Evolutionary conservation across 2,888 invertebrate genomes (phyloP).

Genomic region (Ectobius pallidus): DNA sequence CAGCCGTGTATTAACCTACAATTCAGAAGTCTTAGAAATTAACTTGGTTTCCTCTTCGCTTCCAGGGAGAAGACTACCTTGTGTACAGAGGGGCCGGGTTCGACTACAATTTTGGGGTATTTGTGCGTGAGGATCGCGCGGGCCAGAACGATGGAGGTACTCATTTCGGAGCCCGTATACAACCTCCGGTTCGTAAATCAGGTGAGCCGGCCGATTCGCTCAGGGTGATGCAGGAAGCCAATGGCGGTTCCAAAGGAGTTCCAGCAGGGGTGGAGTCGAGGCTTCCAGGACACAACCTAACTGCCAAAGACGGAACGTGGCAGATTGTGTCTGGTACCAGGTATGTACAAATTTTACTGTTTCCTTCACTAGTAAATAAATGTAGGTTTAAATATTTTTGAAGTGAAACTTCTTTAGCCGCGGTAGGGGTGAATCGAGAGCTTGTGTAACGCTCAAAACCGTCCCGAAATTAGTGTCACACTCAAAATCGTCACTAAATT

Average conservation of each 20-base stretch:
- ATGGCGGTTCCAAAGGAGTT: constrained; percentile 38
- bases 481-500: no score
- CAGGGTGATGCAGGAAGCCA: not conserved
- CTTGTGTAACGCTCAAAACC: no score
- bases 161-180: constrained; percentile 57
- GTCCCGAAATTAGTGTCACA: no score
- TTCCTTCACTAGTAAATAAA: no score
- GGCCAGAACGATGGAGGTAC: constrained; percentile 55
- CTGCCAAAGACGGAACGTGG: constrained; percentile 78
- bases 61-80: constrained; percentile 59
- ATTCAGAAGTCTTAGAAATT: no score
- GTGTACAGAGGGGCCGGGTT: constrained; percentile 49
- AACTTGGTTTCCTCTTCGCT: no score
- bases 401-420: no score
- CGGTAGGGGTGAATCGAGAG: no score
- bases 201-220: constrained; percentile 36
- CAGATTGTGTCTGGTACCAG: constrained; percentile 76
- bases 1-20: no score
- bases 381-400: no score
- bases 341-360: constrained; percentile 55
- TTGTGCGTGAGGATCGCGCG: constrained; percentile 53
- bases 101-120: constrained; percentile 40
- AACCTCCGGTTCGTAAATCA: constrained; percentile 59
- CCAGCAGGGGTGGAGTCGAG: constrained; percentile 44
- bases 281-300: constrained; percentile 51